These are phyloP conservation scores for Cyclophora albipunctata DNA, from an alignment of 2,888 invertebrate species.

Conservation along the genomic window DNA sequence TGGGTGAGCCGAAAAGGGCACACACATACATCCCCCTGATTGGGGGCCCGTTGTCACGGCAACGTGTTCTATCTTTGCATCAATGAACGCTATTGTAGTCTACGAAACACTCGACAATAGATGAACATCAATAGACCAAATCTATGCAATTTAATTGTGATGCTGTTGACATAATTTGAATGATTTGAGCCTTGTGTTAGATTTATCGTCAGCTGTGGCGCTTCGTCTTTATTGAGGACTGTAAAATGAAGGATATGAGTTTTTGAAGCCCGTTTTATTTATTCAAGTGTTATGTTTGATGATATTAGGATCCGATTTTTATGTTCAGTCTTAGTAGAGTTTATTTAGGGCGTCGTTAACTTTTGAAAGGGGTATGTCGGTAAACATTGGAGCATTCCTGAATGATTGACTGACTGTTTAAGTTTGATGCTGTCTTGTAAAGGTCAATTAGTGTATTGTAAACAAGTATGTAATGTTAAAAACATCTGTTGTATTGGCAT, in stretches of 20 bases:
- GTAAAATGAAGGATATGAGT: constrained; percentile 30
- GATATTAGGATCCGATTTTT: constrained; percentile 44
- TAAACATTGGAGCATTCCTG: constrained; percentile 2
- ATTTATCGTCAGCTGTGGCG: constrained; percentile 46
- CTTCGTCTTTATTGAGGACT: constrained; percentile 23
- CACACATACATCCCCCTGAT: constrained; percentile 36
- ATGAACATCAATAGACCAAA: constrained; percentile 45
- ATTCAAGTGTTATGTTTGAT: constrained; percentile 51
- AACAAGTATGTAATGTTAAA: no score
- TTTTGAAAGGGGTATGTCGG: constrained; percentile 32
- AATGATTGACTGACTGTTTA: background rate
- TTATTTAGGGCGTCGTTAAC: constrained; percentile 47
- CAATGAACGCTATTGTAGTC: constrained; percentile 40
- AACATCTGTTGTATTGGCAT: constrained; percentile 26
- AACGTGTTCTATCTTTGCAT: constrained; percentile 55
- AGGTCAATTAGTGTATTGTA: constrained; percentile 12
- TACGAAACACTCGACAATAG: constrained; percentile 36
- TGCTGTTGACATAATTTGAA: constrained; percentile 53
- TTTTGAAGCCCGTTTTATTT: constrained; percentile 33
- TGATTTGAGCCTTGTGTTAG: constrained; percentile 43
- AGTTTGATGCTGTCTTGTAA: background rate
- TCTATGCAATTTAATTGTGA: constrained; percentile 42
- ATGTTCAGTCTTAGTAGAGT: constrained; percentile 26
- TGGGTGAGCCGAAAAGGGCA: constrained; percentile 49
- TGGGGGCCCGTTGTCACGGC: constrained; percentile 49